Evolutionary conservation across 2,888 invertebrate species (phyloP).

Genomic region (Argyresthia goedartella): DNA sequence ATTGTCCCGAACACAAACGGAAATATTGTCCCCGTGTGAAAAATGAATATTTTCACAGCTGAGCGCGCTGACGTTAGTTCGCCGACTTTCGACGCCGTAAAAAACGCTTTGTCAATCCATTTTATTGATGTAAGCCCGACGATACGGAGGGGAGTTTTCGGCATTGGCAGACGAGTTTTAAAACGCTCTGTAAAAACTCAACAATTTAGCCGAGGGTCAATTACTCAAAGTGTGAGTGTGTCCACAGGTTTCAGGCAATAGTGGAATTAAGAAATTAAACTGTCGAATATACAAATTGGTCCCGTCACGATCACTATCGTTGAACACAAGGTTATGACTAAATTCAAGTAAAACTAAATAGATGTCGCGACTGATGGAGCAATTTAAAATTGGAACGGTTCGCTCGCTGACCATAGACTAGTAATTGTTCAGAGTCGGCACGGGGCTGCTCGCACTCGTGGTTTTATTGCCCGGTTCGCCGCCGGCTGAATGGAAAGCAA

Average conservation of each 20-base stretch:
- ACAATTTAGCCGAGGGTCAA: background rate
- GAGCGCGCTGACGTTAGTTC: conserved; percentile 16
- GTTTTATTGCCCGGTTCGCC: conserved; percentile 34
- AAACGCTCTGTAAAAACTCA: background rate
- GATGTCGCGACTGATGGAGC: background rate
- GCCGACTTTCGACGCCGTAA: conserved; percentile 22
- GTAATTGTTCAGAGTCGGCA: conserved; percentile 43
- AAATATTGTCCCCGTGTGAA: conserved; percentile 41
- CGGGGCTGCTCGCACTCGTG: conserved; percentile 16
- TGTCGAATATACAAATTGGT: background rate
- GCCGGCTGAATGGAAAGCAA: conserved; percentile 32
- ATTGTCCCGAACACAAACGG: conserved; percentile 50
- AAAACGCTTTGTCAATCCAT: conserved; percentile 11
- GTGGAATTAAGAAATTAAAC: background rate
- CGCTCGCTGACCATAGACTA: conserved; percentile 35
- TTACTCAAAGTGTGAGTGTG: background rate
- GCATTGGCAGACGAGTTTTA: background rate
- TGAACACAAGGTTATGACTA: background rate
- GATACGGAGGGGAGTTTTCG: background rate
- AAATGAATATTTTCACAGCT: conserved; percentile 37
- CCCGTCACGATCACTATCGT: background rate
- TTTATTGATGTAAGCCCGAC: background rate
- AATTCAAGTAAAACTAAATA: background rate
- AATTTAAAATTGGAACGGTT: conserved; percentile 15
- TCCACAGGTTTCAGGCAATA: background rate